Evolutionary conservation across 2,113 vertebrate genomes (phyloP), one percentile per base, ranked within the genome.

Genomic region (Trichomycterus rosablanca): DNA sequence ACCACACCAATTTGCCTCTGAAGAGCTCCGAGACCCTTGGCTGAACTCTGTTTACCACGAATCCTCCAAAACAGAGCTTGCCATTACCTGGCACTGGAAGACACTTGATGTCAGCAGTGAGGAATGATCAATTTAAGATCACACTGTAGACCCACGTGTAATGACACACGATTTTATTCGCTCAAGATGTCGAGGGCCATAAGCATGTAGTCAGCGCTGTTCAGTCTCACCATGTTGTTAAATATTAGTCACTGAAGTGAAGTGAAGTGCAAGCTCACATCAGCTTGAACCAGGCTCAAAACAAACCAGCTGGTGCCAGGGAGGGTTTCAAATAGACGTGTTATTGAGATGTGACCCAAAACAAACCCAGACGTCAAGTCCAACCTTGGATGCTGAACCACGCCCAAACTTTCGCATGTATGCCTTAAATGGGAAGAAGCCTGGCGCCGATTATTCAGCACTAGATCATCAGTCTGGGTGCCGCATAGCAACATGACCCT

Each of bases 11-110:
- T n/a, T 39, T 19, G 54, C 51, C 53, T 63, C 50, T 45, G 44
- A 46, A 20, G 54, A 35, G 61, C 50, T 12, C 9, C 7, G 16
- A 44, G 39, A 39, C 50, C 61, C 34, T 54, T 55, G 50, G 39
- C 61, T 63, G 40, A 63, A 54, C 61, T 53, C 40, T 34, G 28
- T 63, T 54, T 44, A 34, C 50, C 28, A 54, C 40, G 20, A 54
- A 44, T 45, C 30, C 23, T 12, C 24, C 59, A 62, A 43, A 20
- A 37, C 18, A 18, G 4, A 42, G 40, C n/a, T 45, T n/a, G n/a
- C 23, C 42, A 54, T 35, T 45, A 54, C 40, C 42, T 9, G 30
- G 40, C 40, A 14, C 8, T 63, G 8, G 8, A 37, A 54, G 34
- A 45, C 19, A 23, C 12, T 15, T 12, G 40, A 18, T 44, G 18